Evolutionary conservation across 2,797 vertebrate genomes (phyloP).

Genomic region (Ammospiza maritima): DNA sequence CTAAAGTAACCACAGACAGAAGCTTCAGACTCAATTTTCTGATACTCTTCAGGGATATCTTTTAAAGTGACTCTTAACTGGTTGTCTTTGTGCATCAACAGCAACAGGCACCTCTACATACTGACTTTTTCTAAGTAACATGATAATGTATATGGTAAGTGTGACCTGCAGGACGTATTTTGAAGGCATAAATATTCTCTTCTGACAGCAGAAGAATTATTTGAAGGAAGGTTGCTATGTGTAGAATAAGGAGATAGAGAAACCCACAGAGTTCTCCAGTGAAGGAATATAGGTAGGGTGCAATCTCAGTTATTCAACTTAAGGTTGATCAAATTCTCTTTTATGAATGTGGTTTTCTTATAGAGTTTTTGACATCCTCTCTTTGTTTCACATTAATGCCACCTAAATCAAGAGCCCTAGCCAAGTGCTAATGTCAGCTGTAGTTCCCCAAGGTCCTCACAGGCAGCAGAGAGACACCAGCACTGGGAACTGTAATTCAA

Average conservation of each 20-base stretch:
- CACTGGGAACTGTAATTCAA: neutral
- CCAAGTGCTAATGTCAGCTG: neutral
- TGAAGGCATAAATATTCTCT: neutral
- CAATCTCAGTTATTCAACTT: neutral
- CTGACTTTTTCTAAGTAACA: neutral
- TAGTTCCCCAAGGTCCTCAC: neutral
- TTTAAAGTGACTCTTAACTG: neutral
- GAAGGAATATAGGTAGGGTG: neutral
- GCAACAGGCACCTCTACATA: neutral
- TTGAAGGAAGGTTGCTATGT: neutral
- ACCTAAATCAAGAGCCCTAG: neutral
- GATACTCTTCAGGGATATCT: neutral
- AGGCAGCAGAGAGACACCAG: neutral
- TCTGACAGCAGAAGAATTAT: neutral
- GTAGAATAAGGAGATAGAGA: neutral
- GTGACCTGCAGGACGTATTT: neutral
- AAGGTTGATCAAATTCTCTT: neutral
- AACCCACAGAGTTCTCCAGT: neutral
- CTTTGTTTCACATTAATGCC: neutral
- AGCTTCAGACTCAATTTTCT: neutral
- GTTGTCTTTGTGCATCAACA: neutral
- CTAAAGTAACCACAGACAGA: neutral
- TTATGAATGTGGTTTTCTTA: neutral
- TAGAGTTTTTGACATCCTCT: neutral
- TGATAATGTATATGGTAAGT: neutral